Evolutionary conservation across 2,888 invertebrate species (phyloP), one percentile per base, ranked within the genome.

Genomic region (Orthosia incerta): DNA sequence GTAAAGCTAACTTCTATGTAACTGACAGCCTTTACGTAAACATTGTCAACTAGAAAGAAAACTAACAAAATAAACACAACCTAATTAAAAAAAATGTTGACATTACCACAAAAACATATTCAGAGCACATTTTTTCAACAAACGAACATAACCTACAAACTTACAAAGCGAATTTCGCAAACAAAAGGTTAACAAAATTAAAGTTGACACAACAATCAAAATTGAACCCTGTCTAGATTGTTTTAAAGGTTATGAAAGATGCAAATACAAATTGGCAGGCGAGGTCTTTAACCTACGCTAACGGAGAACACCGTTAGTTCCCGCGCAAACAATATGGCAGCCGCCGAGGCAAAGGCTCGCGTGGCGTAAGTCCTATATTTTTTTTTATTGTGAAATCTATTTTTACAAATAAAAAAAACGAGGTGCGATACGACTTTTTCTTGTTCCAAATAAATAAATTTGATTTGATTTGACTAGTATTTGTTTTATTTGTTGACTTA

Each of bases 261-360:
- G 65, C 55, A 79, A 79, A 83, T 79, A 78, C 65, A 75, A 81
- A 79, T 79, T 86, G 80, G 76, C 81, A 56, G 78, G 48, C 74
- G 77, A 85, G 91, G 90, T 91, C 89, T 90, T 89, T 89, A 88
- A 91, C 91, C 89, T 79, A 85, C 80, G 81, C 80, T 89, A 89
- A 89, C 89, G 91, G 90, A 88, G 82, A 71, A 69, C 80, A 88
- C 92, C 91, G 92, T 93, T 93, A 92, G 76, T 89, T 89, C 86
- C 85, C 89, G 89, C 90, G 89, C 89, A 90, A 89, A 89, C 90
- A 91, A 88, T 89, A 91, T 91, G 92, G 91, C 89, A 82, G 88
- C 81, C 76, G 83, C 81, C 76, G 83, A 84, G 50, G 85, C 80
- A 83, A 84, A 82, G 79, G 86, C 79, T 74, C 64, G 81, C 64